Conservation (phyloP, 2,797 vertebrate genomes). For the Hydrophis major region DNA sequence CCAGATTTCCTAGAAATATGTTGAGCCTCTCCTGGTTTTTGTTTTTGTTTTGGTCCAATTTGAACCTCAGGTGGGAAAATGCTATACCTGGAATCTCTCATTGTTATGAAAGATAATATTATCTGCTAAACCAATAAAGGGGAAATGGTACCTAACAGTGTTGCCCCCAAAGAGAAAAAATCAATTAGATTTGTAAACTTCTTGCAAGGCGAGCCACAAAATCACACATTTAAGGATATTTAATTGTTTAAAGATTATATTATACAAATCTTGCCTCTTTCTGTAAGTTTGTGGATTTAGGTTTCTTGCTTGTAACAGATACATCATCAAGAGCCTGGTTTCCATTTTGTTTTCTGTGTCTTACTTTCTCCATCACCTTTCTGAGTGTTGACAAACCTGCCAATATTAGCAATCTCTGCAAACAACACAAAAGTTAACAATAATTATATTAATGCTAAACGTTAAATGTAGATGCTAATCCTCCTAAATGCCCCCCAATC, state of each 20-base stretch:
- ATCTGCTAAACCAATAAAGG: neutral
- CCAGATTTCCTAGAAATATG: neutral
- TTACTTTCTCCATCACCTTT: constrained; percentile 57
- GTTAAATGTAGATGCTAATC: neutral
- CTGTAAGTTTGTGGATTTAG: constrained; percentile 60
- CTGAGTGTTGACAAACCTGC: neutral
- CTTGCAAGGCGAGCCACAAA: too few species aligned
- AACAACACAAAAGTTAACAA: neutral
- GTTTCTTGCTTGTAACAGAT: constrained; percentile 31
- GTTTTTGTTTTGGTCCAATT: neutral
- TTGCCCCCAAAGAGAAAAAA: neutral
- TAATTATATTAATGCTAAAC: neutral
- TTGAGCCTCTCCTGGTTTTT: neutral
- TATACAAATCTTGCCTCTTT: constrained; percentile 63
- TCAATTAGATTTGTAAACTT: too few species aligned
- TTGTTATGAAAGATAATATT: neutral
- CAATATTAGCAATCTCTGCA: constrained; percentile 13
- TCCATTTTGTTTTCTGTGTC: constrained; percentile 45
- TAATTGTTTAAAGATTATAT: neutral
- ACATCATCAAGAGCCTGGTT: constrained; percentile 42
- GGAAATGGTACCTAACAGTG: neutral
- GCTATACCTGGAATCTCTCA: neutral
- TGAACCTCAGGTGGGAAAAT: neutral
- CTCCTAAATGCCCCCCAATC: neutral
- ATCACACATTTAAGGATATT: neutral